Base-by-base conservation (phyloP, 1,140 invertebrate genomes). In the Drosophila sproati region DNA sequence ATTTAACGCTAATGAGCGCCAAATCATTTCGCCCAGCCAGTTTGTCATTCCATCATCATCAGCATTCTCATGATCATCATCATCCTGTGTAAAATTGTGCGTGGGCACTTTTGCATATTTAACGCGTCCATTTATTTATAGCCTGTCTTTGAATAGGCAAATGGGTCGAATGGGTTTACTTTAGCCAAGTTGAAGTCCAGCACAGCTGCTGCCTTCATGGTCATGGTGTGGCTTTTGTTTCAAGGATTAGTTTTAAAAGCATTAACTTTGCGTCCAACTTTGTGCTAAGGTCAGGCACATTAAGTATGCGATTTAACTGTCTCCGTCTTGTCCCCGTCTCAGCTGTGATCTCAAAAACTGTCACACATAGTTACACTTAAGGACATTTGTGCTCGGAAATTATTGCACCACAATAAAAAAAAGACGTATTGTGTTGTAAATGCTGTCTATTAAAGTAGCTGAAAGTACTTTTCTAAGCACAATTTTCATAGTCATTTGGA, bases 1-100 rank as follows among this genome's bases (percentile, higher is more conserved):
- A 88, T 89, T 88, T 80, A 88, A 83, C 83, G 77, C 85, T 88
- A 88, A 88, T 88, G 83, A 81, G 87, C 80, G 54, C 79, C 85
- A 88, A 89, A 83, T 89, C 80, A 87, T 87, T 71, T 63, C 54
- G 63, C 57, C 57, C 66, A 69, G 32, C 43, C 66, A 70, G 56
- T 74, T 75, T 75, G 68, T 75, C 73, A 71, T 75, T 74, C 54
- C 28, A 52, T 43, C 59, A 57, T 20, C 59, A 55, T 28, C 29
- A 73, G 8, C n/a, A 34, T 45, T n/a, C 8, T 20, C 39, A 47
- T 56, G 8, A 59, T 68, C 12, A 52, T 66, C 47, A 54, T 43
- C 63, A 45, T 50, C 12, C n/a, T 28, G n/a, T 55, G 32, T 35
- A 52, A 66, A 66, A 66, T 61, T 72, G 47, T 59, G 62, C 70